A percentile compares a stretch with the other conserved stretches of the same genome.
Evolutionary conservation across 1,140 invertebrate genomes (phyloP).

Genomic region (Trialeurodes vaporariorum): DNA sequence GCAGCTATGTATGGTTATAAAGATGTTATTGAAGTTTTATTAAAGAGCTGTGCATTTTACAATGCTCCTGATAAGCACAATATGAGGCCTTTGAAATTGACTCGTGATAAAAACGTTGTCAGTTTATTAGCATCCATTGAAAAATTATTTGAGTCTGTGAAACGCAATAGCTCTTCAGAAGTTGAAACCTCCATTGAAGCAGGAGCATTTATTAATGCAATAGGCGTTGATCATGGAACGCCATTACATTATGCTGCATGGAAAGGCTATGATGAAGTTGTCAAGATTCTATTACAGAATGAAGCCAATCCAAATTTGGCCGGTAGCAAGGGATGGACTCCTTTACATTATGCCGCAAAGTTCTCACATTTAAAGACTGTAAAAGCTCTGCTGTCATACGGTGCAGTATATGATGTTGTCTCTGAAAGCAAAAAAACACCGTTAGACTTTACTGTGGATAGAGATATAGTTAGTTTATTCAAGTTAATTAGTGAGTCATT

Average conservation of each 20-base stretch:
- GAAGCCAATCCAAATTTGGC: slow-evolving; percentile 11
- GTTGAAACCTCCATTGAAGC: background rate
- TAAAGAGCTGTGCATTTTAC: background rate
- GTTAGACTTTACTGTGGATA: background rate
- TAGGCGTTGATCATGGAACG: slow-evolving; percentile 10
- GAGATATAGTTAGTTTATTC: background rate
- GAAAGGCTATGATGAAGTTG: slow-evolving; percentile 14
- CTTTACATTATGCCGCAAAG: slow-evolving; percentile 82
- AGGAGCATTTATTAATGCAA: slow-evolving; percentile 11
- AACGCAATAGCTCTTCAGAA: background rate
- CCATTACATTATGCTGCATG: slow-evolving; percentile 17
- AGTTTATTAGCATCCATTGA: slow-evolving; percentile 12
- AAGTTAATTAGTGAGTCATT: background rate
- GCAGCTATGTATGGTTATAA: background rate
- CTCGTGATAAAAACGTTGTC: slow-evolving; percentile 3
- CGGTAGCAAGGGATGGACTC: slow-evolving; percentile 40
- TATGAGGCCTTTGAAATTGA: slow-evolving; percentile 9
- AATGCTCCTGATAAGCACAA: background rate
- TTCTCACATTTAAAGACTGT: slow-evolving; percentile 84
- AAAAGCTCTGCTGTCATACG: background rate
- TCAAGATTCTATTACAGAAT: slow-evolving; percentile 15
- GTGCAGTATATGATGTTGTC: background rate
- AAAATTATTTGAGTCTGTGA: slow-evolving; percentile 14
- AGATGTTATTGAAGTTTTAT: slow-evolving; percentile 16
- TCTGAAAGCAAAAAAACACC: background rate